phyloP scores from a whole-genome alignment of 2,113 vertebrate genomes.

The Zosterops lateralis region DNA sequence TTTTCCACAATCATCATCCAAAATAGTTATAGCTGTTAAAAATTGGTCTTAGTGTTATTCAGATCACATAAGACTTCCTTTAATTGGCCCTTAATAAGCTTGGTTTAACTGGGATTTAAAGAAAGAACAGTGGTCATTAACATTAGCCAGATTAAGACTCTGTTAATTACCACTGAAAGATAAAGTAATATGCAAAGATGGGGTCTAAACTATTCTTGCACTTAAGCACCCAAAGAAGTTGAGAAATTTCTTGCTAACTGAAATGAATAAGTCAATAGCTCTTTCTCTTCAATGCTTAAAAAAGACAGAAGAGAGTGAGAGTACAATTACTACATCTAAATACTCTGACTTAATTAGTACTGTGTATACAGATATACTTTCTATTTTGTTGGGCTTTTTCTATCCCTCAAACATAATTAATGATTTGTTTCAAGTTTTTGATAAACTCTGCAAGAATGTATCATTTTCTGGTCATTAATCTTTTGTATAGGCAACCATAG shows the following conservation, averaged over 20 bases:
- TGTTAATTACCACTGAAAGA: slow-evolving; percentile 85
- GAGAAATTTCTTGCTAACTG: slow-evolving; percentile 51
- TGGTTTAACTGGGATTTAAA: slow-evolving; percentile 85
- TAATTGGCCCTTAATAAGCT: slow-evolving; percentile 84
- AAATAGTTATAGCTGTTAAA: slow-evolving; percentile 52
- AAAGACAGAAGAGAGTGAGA: neutral
- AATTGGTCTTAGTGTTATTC: slow-evolving; percentile 74
- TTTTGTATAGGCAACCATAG: neutral
- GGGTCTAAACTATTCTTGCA: slow-evolving; percentile 68
- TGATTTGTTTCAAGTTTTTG: neutral
- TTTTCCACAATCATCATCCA: slow-evolving; percentile 43
- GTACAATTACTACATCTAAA: neutral
- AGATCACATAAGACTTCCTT: slow-evolving; percentile 79
- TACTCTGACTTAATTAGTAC: neutral
- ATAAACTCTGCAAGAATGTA: neutral
- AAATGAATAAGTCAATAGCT: slow-evolving; percentile 47
- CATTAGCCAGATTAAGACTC: slow-evolving; percentile 82
- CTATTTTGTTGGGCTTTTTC: neutral
- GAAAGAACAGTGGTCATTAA: slow-evolving; percentile 85
- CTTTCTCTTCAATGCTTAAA: neutral
- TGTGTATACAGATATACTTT: neutral
- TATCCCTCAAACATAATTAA: neutral
- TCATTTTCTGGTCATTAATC: neutral
- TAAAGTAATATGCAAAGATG: slow-evolving; percentile 80
- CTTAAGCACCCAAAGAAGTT: slow-evolving; percentile 56